Evolutionary conservation across 2,797 vertebrate genomes (phyloP), one percentile per base, ranked within the genome.

Genomic region (Sparidentex hasta): DNA sequence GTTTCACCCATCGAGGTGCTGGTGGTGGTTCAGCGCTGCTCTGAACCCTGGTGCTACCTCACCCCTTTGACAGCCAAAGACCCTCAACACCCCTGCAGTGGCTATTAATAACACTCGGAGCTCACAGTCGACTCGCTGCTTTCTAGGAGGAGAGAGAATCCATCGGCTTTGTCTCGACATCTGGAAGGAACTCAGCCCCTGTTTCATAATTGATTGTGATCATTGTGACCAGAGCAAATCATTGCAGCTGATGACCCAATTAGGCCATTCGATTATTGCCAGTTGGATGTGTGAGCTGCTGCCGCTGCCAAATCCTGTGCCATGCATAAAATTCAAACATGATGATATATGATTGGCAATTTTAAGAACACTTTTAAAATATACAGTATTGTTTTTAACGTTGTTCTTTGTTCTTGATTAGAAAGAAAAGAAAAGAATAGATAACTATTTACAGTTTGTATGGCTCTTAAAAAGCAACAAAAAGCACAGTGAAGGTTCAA

Each of bases 51-150:
- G 52, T 55, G 67, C 78, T 74, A 47, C 71, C 56, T 86, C 68
- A 52, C 63, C 54, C 66, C 58, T 71, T 67, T 89, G 88, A 92
- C 84, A 90, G 78, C 78, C 83, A 71, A 21, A 83, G 71, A 90
- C 86, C 83, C 74, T 51, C 29, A 18, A 83, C 78, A 78, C 79
- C 82, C 77, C 83, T 82, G 80, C 83, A 68, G 83, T 55, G 78
- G 73, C 90, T 93, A 94, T 92, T 88, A 89, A 92, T 94, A 92
- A 65, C 79, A 55, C 56, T 68, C 51, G 6, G 61, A 83, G 77
- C 88, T 88, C 83, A 50, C 69, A 72, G 78, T 78, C 63, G 33
- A 75, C 25, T 73, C 56, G 29, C 74, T 80, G 82, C 76, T 86
- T 82, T 86, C 68, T 38, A 72, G 74, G 57, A 86, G 58, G 65